Evolutionary conservation across 35 echinoderm and acorn worm genomes (phyloP), one percentile per base, ranked within the genome.

Genomic region (Amphiura filiformis): DNA sequence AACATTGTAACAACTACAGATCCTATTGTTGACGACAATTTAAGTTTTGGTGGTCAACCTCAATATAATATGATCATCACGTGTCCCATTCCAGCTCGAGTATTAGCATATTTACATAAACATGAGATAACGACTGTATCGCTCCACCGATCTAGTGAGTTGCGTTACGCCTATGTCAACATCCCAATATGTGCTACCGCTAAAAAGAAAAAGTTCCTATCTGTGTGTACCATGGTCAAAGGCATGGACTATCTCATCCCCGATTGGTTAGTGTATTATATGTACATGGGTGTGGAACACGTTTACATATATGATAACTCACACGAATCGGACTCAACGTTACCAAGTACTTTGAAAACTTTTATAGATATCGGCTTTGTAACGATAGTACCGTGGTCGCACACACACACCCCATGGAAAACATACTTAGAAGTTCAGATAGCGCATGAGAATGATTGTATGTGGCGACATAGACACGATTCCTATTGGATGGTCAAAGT

Each of bases 201-300:
- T 15, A 76, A 47, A 81, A 89, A 61, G 78, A 91, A 91, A 80
- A 32, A 91, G 18, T 94, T 82, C 56, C 39, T 97, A 5, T 80
- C 89, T 20, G 76, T 93, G 7, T 97, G 95, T 79, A 97, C 95
- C 0, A 97, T 97, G 95, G 91, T 90, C 1, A 97, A 97, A 77
- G 81, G 84, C 34, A 93, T 97, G 88, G 92, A 97, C 39, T 70
- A 86, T 11, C 88, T 91, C 31, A 88, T 97, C 31, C 88, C 80
- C 0, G 80, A 81, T 31, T 97, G 95, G 95, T 87, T 97, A 37
- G 34, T 91, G 26, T 97, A 93, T 32, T 88, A 97, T 49, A 84
- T 85, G 7, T 88, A 93, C n/a, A 86, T 91, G 76, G 95, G 91
- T 28, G 85, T 97, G 9, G 85, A 97, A 76, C 95, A 97, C 75